These are phyloP conservation scores for Chrysopa pallens DNA, from an alignment of 1,140 invertebrate species.

Conservation along the genomic window DNA sequence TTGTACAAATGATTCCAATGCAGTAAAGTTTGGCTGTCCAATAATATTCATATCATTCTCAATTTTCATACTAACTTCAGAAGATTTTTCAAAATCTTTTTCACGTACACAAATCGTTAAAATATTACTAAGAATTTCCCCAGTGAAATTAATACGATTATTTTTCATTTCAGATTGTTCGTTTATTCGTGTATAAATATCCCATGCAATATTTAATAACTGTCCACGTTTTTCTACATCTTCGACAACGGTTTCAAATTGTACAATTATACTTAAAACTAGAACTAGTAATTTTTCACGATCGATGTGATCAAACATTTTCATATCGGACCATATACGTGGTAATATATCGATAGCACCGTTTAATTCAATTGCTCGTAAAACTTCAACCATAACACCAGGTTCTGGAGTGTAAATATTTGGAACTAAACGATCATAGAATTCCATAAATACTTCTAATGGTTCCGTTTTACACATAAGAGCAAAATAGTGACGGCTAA, in stretches of 20 bases:
- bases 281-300: slow-evolving; percentile 32
- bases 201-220: slow-evolving; percentile 30
- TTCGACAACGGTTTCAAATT: slow-evolving; percentile 27
- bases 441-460: slow-evolving; percentile 49
- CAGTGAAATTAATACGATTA: slow-evolving; percentile 28
- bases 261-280: slow-evolving; percentile 33
- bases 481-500: slow-evolving; percentile 30
- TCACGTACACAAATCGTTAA: slow-evolving; percentile 26
- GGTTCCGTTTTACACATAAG: slow-evolving; percentile 37
- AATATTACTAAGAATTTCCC: slow-evolving; percentile 34
- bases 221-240: slow-evolving; percentile 18
- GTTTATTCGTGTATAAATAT: slow-evolving; percentile 29
- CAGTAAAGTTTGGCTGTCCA: slow-evolving; percentile 28
- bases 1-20: slow-evolving; percentile 27
- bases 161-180: slow-evolving; percentile 18
- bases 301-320: slow-evolving; percentile 40
- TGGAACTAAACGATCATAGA: slow-evolving; percentile 55
- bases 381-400: slow-evolving; percentile 44
- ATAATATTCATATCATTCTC: slow-evolving; percentile 27
- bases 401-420: slow-evolving; percentile 65
- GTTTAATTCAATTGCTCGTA: slow-evolving; percentile 40
- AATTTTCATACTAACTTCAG: slow-evolving; percentile 28
- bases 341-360: slow-evolving; percentile 43
- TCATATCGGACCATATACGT: slow-evolving; percentile 59
- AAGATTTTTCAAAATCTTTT: slow-evolving; percentile 28